Percentiles rank a stretch among this genome's conserved stretches.
These are phyloP conservation scores for Ormyrus rosae DNA, from an alignment of 2,888 invertebrate species.

Conservation along the genomic window DNA sequence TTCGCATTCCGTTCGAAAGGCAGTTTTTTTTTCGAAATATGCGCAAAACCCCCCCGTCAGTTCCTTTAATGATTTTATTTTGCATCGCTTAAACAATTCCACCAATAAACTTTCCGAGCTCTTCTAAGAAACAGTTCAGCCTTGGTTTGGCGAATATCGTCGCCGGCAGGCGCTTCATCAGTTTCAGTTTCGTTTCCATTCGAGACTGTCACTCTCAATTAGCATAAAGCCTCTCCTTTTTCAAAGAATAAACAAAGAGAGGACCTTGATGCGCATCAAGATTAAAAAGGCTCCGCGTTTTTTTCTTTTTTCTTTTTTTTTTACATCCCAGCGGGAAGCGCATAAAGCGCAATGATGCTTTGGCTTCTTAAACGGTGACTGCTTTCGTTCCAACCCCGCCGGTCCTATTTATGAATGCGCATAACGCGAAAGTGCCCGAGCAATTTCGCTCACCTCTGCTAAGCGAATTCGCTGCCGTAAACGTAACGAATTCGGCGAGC, in stretches of 20 bases:
- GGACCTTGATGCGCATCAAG: slow-evolving; percentile 12
- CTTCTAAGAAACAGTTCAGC: slow-evolving; percentile 20
- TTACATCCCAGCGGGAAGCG: background rate
- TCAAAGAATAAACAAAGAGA: slow-evolving; percentile 16
- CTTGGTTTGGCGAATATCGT: slow-evolving; percentile 12
- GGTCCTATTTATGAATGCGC: no score
- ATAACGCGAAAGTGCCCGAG: no score
- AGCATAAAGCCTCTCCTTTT: slow-evolving; percentile 18
- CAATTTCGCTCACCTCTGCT: no score
- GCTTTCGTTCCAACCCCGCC: no score
- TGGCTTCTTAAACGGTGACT: no score
- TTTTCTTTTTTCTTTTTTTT: background rate
- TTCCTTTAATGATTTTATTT: background rate
- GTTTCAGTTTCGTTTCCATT: slow-evolving; percentile 25
- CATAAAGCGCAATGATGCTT: no score
- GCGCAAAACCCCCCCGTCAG: no score
- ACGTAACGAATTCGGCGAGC: no score
- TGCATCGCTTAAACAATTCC: slow-evolving; percentile 8
- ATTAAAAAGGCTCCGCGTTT: slow-evolving; percentile 12
- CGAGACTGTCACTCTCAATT: slow-evolving; percentile 30
- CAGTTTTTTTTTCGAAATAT: no score
- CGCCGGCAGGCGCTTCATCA: background rate
- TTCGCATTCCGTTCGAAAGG: no score
- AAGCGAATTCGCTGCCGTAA: no score
- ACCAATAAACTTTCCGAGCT: slow-evolving; percentile 37